Conservation (phyloP, 1,140 invertebrate genomes). For the Magallana ariakensis region DNA sequence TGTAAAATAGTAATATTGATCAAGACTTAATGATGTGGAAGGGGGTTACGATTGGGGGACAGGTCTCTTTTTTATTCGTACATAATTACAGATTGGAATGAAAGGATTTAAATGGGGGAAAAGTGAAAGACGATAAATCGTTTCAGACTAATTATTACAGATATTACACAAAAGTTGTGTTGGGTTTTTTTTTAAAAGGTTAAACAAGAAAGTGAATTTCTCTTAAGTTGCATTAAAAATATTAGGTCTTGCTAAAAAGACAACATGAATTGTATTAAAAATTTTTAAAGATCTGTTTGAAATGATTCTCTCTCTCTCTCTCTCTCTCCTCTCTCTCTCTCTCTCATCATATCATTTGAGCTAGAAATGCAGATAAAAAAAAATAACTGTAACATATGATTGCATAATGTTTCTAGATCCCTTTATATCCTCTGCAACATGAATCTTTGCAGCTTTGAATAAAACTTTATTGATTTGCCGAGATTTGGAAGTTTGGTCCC, state of each 20-base stretch:
- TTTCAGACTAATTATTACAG: too few relatives aligned
- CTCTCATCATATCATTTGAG: neutral
- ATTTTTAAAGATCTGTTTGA: too few relatives aligned
- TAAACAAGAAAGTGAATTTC: too few relatives aligned
- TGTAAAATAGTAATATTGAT: slow-evolving; percentile 37
- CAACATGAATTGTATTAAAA: too few relatives aligned
- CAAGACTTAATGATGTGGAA: slow-evolving; percentile 34
- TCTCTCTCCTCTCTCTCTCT: too few relatives aligned
- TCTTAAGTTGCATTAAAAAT: too few relatives aligned
- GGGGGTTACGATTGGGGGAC: slow-evolving; percentile 31
- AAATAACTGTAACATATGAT: slow-evolving; percentile 29
- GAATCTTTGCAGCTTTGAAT: slow-evolving; percentile 38
- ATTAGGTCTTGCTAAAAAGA: too few relatives aligned
- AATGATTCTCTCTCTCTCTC: too few relatives aligned
- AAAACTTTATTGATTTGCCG: slow-evolving; percentile 36
- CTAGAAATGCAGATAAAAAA: slow-evolving; percentile 14
- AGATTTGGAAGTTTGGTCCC: slow-evolving; percentile 35
- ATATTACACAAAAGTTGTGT: too few relatives aligned
- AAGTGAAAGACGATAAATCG: neutral
- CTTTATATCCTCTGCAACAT: slow-evolving; percentile 24
- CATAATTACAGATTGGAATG: slow-evolving; percentile 16
- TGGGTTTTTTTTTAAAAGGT: too few relatives aligned
- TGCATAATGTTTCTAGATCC: slow-evolving; percentile 13
- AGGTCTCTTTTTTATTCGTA: slow-evolving; percentile 10
- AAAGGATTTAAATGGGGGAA: neutral